phyloP scores from a whole-genome alignment of 1,140 invertebrate species.

The Argopecten irradians region DNA sequence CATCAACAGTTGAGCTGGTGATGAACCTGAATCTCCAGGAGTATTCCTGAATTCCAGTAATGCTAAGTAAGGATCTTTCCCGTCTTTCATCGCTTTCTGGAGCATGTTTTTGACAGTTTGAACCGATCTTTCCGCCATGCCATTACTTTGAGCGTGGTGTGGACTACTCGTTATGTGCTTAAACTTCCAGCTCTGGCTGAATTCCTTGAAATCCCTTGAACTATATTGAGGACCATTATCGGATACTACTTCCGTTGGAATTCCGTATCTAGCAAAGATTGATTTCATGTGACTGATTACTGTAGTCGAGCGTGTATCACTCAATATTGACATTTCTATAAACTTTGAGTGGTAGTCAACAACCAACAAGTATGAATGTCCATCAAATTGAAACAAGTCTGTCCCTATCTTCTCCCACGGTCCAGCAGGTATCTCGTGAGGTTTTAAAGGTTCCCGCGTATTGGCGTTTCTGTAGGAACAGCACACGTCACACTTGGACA shows the following conservation, averaged over 20 bases:
- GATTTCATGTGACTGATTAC: conserved; percentile 44
- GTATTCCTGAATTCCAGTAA: conserved; percentile 25
- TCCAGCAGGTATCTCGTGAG: too few species aligned
- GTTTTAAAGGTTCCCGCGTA: too few species aligned
- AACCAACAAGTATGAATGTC: not conserved
- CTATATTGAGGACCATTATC: conserved; percentile 76
- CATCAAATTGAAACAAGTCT: too few species aligned
- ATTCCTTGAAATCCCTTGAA: conserved; percentile 37
- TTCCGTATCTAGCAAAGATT: conserved; percentile 50
- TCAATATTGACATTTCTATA: not conserved
- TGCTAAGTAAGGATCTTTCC: not conserved
- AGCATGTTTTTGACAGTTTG: conserved; percentile 26
- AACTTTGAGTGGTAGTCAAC: not conserved
- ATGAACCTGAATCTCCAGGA: not conserved
- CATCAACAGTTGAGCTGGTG: conserved; percentile 27
- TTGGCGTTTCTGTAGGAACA: too few species aligned
- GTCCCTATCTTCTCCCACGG: too few species aligned
- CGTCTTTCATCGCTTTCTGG: not conserved
- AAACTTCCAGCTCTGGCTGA: conserved; percentile 19
- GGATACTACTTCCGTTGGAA: conserved; percentile 42
- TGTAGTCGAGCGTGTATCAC: not conserved
- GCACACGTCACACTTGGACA: too few species aligned
- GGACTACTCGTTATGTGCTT: conserved; percentile 6
- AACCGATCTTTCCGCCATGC: not conserved
- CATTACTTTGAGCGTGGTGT: not conserved